Percentiles rank a stretch among this genome's conserved stretches.
Evolutionary conservation across 2,113 vertebrate genomes (phyloP).

Genomic region (Naja naja): DNA sequence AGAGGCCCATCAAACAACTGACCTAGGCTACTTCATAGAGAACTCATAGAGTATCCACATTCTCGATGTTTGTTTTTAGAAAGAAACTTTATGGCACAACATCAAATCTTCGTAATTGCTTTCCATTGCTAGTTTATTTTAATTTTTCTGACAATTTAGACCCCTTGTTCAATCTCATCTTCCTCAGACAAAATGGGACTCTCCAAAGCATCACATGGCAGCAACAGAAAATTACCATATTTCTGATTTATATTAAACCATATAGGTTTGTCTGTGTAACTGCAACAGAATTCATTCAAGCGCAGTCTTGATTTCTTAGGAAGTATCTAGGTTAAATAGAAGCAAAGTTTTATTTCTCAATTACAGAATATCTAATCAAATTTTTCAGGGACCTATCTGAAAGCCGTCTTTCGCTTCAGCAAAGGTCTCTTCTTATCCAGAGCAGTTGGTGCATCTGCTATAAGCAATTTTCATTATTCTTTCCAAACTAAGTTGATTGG

Average conservation of each 20-base stretch:
- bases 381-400: neutral
- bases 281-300: neutral
- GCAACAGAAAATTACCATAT: neutral
- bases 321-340: neutral
- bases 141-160: constrained; percentile 82
- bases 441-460: neutral
- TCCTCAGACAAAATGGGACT: neutral
- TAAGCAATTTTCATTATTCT: neutral
- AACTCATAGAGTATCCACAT: constrained; percentile 62
- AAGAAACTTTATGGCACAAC: constrained; percentile 83
- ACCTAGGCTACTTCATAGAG: neutral
- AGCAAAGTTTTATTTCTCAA: neutral
- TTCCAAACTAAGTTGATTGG: neutral
- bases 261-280: neutral
- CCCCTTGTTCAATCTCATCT: constrained; percentile 5
- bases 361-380: neutral
- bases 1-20: neutral
- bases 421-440: neutral
- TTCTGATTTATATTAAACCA: neutral
- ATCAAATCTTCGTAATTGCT: constrained; percentile 93
- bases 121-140: constrained; percentile 82
- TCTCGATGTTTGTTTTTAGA: constrained; percentile 75
- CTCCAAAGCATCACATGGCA: neutral
- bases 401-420: neutral
- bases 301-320: neutral